A percentile compares a stretch with the other conserved stretches of the same genome.
These are phyloP conservation scores for Limnodromus scolopaceus DNA, from an alignment of 2,797 vertebrate species.

Conservation along the genomic window DNA sequence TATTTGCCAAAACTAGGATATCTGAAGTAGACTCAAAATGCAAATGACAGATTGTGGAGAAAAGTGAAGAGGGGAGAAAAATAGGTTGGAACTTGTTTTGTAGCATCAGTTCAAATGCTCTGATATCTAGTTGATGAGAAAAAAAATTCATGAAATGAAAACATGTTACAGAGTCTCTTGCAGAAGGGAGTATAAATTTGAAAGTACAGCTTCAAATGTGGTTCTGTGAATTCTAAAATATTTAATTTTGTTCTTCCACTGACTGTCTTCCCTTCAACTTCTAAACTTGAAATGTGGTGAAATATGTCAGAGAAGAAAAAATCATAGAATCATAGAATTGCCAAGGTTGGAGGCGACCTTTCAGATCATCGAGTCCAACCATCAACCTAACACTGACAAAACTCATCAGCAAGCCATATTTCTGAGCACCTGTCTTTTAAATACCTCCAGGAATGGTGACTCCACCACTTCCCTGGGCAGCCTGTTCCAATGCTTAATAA, in stretches of 20 bases:
- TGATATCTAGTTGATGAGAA: not conserved
- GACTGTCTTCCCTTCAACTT: not conserved
- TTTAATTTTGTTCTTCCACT: not conserved
- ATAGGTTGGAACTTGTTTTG: not conserved
- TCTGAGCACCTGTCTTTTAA: no score
- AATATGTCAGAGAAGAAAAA: not conserved
- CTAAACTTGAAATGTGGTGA: not conserved
- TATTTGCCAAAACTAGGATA: constrained; percentile 41
- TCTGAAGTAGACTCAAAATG: constrained; percentile 39
- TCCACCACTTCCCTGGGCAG: no score
- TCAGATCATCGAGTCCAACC: no score
- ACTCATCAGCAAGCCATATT: no score
- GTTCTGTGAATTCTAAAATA: not conserved
- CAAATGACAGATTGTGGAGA: constrained; percentile 38
- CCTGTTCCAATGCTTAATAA: no score
- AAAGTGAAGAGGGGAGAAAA: not conserved
- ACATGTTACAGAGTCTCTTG: not conserved
- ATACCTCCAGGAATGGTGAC: no score
- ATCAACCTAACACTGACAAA: no score
- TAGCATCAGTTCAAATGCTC: not conserved
- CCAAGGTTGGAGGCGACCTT: no score
- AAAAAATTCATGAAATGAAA: not conserved
- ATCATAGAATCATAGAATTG: no score
- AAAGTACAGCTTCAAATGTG: not conserved
- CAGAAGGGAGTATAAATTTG: not conserved